These are phyloP conservation scores for Silurus aristotelis DNA, from an alignment of 2,797 vertebrate genomes.

Conservation along the genomic window DNA sequence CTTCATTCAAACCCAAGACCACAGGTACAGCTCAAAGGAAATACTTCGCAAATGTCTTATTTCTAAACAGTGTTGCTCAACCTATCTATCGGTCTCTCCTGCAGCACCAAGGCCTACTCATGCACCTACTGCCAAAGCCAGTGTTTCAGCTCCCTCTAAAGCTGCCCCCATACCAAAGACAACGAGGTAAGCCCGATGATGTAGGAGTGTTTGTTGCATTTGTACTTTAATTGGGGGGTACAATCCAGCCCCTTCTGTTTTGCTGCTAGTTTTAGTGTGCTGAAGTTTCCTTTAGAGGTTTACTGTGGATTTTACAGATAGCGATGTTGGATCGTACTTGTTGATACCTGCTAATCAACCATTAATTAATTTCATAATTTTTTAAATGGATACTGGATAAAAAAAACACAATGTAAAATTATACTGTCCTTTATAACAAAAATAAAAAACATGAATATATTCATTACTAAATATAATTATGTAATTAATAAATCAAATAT, in stretches of 20 bases:
- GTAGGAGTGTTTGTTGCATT: background rate
- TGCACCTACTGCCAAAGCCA: conserved; percentile 59
- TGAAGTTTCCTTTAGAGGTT: too few relatives aligned
- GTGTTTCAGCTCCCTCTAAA: conserved; percentile 54
- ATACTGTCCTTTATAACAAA: too few relatives aligned
- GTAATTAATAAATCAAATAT: too few relatives aligned
- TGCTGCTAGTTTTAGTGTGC: background rate
- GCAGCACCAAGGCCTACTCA: conserved; percentile 43
- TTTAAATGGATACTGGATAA: too few relatives aligned
- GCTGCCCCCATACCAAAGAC: conserved; percentile 62
- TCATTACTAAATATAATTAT: too few relatives aligned
- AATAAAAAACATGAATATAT: too few relatives aligned
- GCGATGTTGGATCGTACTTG: too few relatives aligned
- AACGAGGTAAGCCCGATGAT: conserved; percentile 66
- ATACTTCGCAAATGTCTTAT: background rate
- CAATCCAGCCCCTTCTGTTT: background rate
- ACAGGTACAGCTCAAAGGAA: conserved; percentile 58
- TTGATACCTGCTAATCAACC: too few relatives aligned
- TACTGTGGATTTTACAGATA: too few relatives aligned
- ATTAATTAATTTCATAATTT: too few relatives aligned
- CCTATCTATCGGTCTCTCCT: conserved; percentile 14
- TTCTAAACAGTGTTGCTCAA: background rate
- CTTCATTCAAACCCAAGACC: conserved; percentile 63
- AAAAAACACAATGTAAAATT: too few relatives aligned
- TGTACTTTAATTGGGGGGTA: background rate